phyloP scores from a whole-genome alignment of 2,888 invertebrate species.

The Lycophotia porphyrea region DNA sequence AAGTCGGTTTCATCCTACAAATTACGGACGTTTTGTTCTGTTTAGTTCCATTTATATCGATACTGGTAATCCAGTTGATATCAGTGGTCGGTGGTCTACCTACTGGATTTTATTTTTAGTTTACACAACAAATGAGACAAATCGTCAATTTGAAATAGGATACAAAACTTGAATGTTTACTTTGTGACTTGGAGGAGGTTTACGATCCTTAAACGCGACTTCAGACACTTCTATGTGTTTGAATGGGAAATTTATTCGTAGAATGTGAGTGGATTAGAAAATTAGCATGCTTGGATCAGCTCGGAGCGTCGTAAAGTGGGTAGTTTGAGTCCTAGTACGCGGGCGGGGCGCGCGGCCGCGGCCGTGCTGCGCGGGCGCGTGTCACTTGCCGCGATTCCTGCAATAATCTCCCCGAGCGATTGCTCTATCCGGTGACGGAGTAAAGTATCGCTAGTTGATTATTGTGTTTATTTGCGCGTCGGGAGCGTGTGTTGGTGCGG shows the following conservation, averaged over 20 bases:
- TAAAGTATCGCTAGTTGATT: slow-evolving; percentile 90
- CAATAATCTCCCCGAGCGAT: slow-evolving; percentile 85
- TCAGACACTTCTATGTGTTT: slow-evolving; percentile 63
- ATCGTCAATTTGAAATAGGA: slow-evolving; percentile 59
- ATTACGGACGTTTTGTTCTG: slow-evolving; percentile 60
- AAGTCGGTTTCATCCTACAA: slow-evolving; percentile 30
- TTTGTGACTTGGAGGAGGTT: slow-evolving; percentile 58
- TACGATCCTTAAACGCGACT: slow-evolving; percentile 64
- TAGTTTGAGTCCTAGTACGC: slow-evolving; percentile 70
- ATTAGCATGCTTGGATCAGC: slow-evolving; percentile 74
- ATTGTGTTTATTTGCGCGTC: slow-evolving; percentile 89
- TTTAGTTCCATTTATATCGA: slow-evolving; percentile 54
- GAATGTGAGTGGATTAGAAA: slow-evolving; percentile 79
- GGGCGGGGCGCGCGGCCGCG: slow-evolving; percentile 33
- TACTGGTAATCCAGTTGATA: slow-evolving; percentile 55
- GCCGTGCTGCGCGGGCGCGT: slow-evolving; percentile 73
- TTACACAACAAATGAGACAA: slow-evolving; percentile 62
- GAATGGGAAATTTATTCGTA: slow-evolving; percentile 70
- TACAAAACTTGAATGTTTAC: slow-evolving; percentile 60
- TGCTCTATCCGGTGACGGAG: slow-evolving; percentile 89
- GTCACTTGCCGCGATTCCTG: slow-evolving; percentile 83
- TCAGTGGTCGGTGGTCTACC: slow-evolving; percentile 56
- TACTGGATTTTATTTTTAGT: slow-evolving; percentile 58
- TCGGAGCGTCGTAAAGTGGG: slow-evolving; percentile 71
- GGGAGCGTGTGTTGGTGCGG: slow-evolving; percentile 83